These are phyloP conservation scores for Heliothis virescens DNA, from an alignment of 1,140 invertebrate species.

Conservation along the genomic window DNA sequence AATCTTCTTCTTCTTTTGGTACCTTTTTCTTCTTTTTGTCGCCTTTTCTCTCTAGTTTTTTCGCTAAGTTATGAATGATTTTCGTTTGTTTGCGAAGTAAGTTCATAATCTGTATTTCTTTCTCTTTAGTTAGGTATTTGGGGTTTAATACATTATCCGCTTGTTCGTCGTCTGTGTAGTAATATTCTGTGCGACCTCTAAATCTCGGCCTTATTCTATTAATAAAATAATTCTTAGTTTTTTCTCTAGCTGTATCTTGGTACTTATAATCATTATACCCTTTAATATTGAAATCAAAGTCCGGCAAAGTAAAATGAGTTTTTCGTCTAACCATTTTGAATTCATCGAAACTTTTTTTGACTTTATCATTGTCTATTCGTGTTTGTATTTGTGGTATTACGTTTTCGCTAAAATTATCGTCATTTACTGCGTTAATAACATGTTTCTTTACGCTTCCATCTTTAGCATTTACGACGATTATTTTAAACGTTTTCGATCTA, in stretches of 20 bases:
- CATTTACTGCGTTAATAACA: too few species aligned
- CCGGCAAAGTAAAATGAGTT: constrained; percentile 53
- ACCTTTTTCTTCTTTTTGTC: constrained; percentile 12
- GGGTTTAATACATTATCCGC: too few species aligned
- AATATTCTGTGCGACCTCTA: neutral
- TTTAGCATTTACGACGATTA: neutral
- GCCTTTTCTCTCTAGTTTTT: too few species aligned
- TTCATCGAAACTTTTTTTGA: constrained; percentile 55
- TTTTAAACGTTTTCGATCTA: too few species aligned
- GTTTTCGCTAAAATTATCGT: neutral
- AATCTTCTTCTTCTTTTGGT: constrained; percentile 53
- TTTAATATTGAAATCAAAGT: neutral
- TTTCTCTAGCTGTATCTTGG: neutral
- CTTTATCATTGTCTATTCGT: constrained; percentile 10
- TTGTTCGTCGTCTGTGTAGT: neutral
- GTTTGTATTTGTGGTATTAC: neutral
- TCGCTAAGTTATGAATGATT: constrained; percentile 41
- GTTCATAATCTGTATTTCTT: constrained; percentile 22
- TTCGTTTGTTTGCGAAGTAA: constrained; percentile 54
- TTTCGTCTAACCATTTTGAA: constrained; percentile 56
- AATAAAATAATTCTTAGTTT: neutral
- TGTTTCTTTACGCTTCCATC: neutral
- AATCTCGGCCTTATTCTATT: too few species aligned
- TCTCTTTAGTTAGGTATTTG: neutral
- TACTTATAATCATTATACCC: neutral